Percentiles rank a stretch among this genome's conserved stretches.
Evolutionary conservation across 1,140 invertebrate species (phyloP).

Genomic region (Drosophila yakuba): DNA sequence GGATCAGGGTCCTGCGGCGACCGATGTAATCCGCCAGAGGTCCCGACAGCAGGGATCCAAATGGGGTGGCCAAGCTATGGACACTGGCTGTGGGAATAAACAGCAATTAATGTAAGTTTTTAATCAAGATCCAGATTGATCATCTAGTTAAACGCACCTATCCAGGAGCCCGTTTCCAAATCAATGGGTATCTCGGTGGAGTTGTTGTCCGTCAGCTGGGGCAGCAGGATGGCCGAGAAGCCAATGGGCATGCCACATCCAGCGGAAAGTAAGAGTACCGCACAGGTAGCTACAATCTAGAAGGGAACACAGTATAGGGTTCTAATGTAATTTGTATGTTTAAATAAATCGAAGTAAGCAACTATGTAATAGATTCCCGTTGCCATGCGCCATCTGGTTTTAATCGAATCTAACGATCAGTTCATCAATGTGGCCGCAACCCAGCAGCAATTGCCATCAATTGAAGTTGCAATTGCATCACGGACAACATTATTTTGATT

Average conservation of each 20-base stretch:
- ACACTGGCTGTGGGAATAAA: constrained; percentile 86
- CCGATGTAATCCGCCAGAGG: constrained; percentile 88
- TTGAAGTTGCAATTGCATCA: constrained; percentile 63
- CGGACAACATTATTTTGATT: constrained; percentile 39
- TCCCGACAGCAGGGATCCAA: constrained; percentile 88
- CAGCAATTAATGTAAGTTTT: neutral
- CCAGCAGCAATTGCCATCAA: constrained; percentile 53
- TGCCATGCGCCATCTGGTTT: neutral
- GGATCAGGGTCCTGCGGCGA: constrained; percentile 86
- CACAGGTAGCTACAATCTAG: constrained; percentile 88
- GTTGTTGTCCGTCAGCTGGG: constrained; percentile 87
- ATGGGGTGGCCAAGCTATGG: constrained; percentile 88
- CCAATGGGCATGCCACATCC: constrained; percentile 90
- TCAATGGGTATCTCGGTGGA: constrained; percentile 85
- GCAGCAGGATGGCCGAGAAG: constrained; percentile 88
- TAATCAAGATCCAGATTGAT: too few species aligned
- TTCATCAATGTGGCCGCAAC: constrained; percentile 14
- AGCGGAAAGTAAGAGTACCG: constrained; percentile 88
- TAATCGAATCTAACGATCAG: constrained; percentile 17
- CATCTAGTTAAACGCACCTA: constrained; percentile 85
- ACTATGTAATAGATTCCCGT: neutral
- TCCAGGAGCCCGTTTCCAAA: constrained; percentile 88
- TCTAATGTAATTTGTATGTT: too few species aligned
- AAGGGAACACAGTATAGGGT: neutral
- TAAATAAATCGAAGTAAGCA: too few species aligned